Evolutionary conservation across 1,140 invertebrate genomes (phyloP).

Genomic region (Zelostemma sp.): DNA sequence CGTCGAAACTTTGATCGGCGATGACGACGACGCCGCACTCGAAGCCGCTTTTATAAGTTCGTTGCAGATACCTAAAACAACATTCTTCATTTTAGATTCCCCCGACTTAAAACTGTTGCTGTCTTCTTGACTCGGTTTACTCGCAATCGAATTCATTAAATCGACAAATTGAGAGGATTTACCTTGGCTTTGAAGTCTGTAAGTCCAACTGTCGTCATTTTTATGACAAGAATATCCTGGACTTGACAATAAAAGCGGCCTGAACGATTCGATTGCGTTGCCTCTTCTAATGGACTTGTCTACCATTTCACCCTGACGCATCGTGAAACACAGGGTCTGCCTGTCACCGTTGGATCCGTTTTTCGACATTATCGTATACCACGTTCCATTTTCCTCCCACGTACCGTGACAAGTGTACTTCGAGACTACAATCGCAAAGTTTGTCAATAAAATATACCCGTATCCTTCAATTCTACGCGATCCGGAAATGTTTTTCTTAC

Average conservation of each 20-base stretch:
- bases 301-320: constrained; percentile 50
- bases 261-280: constrained; percentile 49
- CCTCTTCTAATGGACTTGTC: constrained; percentile 43
- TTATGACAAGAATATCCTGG: constrained; percentile 55
- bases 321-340: constrained; percentile 62
- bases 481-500: constrained; percentile 53
- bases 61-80: constrained; percentile 62
- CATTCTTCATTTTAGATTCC: constrained; percentile 10
- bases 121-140: no score
- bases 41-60: constrained; percentile 64
- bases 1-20: constrained; percentile 54
- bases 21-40: constrained; percentile 60
- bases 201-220: constrained; percentile 47
- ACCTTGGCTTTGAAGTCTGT: constrained; percentile 64
- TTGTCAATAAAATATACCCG: not conserved
- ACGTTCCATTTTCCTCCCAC: constrained; percentile 73
- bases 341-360: constrained; percentile 58
- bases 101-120: no score
- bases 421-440: constrained; percentile 44
- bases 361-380: constrained; percentile 73
- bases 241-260: constrained; percentile 58
- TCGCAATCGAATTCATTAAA: no score
- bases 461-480: no score
- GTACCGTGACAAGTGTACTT: constrained; percentile 74
- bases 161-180: no score